These are phyloP conservation scores for Trissolcus basalis DNA, from an alignment of 1,140 invertebrate genomes.

Conservation along the genomic window DNA sequence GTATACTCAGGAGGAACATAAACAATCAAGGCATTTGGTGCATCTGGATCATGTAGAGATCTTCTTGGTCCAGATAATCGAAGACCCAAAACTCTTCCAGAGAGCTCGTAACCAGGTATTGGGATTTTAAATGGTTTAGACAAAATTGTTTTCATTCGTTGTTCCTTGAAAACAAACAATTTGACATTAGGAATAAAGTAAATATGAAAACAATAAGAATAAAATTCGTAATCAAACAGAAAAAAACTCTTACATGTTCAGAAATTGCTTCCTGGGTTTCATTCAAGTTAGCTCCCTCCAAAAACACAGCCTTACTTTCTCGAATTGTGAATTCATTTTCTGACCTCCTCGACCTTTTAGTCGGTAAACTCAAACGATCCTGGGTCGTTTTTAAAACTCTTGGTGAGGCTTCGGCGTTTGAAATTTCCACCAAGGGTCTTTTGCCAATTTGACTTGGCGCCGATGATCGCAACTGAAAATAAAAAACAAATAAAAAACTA, in stretches of 20 bases:
- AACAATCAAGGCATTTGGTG: conserved; percentile 94
- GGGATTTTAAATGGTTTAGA: conserved; percentile 96
- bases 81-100: conserved; percentile 85
- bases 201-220: background rate
- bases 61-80: conserved; percentile 81
- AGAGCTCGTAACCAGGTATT: conserved; percentile 90
- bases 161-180: conserved; percentile 79
- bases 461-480: conserved; percentile 71
- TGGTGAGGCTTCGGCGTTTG: conserved; percentile 39
- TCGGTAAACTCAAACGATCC: conserved; percentile 32
- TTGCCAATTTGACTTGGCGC: conserved; percentile 79
- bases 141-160: conserved; percentile 87
- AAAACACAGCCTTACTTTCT: conserved; percentile 64
- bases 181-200: conserved; percentile 25
- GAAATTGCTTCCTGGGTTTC: conserved; percentile 66
- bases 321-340: conserved; percentile 63
- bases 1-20: conserved; percentile 89
- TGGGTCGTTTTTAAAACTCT: conserved; percentile 17
- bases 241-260: conserved; percentile 70
- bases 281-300: conserved; percentile 66
- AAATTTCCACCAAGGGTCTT: conserved; percentile 68
- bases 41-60: conserved; percentile 94
- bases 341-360: conserved; percentile 61
- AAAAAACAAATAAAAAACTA: background rate
- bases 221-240: conserved; percentile 16